These are phyloP conservation scores for Callipepla californica DNA, from an alignment of 2,113 vertebrate genomes.

Conservation along the genomic window DNA sequence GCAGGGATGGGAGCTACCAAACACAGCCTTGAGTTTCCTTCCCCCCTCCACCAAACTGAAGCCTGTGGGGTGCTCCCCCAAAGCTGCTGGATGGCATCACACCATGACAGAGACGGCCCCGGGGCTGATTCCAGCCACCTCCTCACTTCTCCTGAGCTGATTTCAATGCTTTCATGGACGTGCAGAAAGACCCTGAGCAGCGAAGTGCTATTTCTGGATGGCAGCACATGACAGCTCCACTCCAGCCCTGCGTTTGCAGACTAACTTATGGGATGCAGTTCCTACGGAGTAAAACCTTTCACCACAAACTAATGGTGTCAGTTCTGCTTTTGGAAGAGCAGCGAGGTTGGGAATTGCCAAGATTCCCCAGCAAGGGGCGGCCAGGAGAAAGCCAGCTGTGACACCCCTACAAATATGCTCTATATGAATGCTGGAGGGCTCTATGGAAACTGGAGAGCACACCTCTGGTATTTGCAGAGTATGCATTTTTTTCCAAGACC, in stretches of 20 bases:
- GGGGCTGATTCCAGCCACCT: background rate
- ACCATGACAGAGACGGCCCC: too few relatives aligned
- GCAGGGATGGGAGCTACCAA: background rate
- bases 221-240: background rate
- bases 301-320: background rate
- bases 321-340: background rate
- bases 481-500: background rate
- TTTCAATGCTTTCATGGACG: accelerated
- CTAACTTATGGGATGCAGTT: background rate
- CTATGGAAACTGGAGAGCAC: background rate
- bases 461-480: background rate
- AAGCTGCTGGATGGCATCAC: background rate
- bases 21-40: background rate
- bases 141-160: background rate
- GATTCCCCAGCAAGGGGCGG: background rate
- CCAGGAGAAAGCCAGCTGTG: background rate
- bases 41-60: background rate
- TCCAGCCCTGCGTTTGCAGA: background rate
- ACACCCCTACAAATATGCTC: background rate
- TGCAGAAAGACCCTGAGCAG: background rate
- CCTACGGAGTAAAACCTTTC: background rate
- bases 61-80: background rate
- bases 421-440: background rate
- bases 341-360: background rate
- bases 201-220: background rate